Base-by-base conservation (phyloP, 2,888 invertebrate species). In the Parapristionchus giblindavisi region DNA sequence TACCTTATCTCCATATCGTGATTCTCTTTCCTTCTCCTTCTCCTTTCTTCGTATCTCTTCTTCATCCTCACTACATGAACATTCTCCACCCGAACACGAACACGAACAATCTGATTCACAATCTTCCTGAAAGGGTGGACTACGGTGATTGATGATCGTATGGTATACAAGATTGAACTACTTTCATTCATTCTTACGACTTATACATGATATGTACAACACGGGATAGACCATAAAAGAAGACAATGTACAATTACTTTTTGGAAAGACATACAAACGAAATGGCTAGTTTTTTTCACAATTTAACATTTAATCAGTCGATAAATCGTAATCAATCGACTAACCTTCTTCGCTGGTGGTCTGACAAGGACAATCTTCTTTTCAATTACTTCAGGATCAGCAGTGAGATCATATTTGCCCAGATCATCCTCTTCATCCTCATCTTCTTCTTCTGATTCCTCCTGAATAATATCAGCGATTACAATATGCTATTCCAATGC, bases 81-180 rank as follows among this genome's bases (percentile, higher is more conserved):
- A 87, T 68, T 86, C 86, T 8, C 86, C 87, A 21, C 86, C 87
- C 38, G 83, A 83, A 70, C 86, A 87, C 1, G 86, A 87, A 72
- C 87, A 87, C 2, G 87, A 85, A 71, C 87, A 87, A 51, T 61
- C 61, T n/a, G 73, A 73, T 24, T 73, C 60, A 51, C 58, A 71
- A 1, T 38, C 56, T 11, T 71, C 70, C 56, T 56, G 43, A 3
- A n/a, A 61, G 48, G 48, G 48, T 21, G 48, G 48, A 48, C 14
- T 48, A 48, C 11, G 48, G 21, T 11, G 11, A 48, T 48, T 48
- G 11, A 14, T 21, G 48, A 48, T 11, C 11, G 21, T 14, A 48
- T 21, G 48, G 48, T 48, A 21, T 21, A 14, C 48, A 48, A 48
- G 21, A 21, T 48, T 48, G 48, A 21, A 11, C 21, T 48, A 21